Conservation (phyloP, 1,140 invertebrate species). For the Conus ventricosus region DNA sequence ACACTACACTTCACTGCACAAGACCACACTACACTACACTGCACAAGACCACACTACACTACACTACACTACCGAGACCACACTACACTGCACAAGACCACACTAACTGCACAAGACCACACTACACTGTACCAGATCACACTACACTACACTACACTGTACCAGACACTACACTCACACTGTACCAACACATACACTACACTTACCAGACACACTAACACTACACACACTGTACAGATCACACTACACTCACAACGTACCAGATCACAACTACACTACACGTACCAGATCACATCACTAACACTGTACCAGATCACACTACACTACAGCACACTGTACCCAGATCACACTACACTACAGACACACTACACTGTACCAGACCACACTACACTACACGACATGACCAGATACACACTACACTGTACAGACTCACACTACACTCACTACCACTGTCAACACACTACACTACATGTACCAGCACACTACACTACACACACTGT, state of each 20-base stretch:
- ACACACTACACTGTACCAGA: too few relatives aligned
- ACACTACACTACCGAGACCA: background rate
- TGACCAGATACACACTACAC: background rate
- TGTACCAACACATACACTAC: too few relatives aligned
- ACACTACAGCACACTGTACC: too few relatives aligned
- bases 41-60: background rate
- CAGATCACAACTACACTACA: too few relatives aligned
- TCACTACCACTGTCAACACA: background rate
- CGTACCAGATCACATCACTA: too few relatives aligned
- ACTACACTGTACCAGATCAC: background rate
- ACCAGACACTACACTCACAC: too few relatives aligned
- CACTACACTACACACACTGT: constrained; percentile 5
- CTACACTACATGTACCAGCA: background rate
- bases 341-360: background rate
- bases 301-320: too few relatives aligned
- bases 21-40: background rate
- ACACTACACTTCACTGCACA: background rate
- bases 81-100: background rate
- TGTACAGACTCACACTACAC: background rate
- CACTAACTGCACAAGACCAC: background rate
- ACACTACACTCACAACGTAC: too few relatives aligned
- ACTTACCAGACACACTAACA: too few relatives aligned
- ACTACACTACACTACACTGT: too few relatives aligned
- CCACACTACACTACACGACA: background rate
- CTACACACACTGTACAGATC: too few relatives aligned